Evolutionary conservation across 1,140 invertebrate species (phyloP).

Genomic region (Camponotus floridanus): DNA sequence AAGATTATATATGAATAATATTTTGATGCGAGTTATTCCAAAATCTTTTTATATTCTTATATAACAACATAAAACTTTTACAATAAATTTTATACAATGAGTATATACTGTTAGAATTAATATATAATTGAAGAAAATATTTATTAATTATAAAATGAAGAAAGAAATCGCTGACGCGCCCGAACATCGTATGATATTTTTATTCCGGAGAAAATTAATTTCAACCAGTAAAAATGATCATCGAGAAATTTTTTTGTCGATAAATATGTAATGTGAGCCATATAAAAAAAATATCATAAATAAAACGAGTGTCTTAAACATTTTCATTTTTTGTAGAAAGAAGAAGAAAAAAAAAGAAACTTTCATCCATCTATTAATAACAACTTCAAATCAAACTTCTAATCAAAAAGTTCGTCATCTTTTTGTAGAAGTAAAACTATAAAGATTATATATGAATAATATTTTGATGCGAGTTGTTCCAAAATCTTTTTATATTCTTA

Average conservation of each 20-base stretch:
- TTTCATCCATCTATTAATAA: neutral
- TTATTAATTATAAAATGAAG: slow-evolving; percentile 22
- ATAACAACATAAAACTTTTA: neutral
- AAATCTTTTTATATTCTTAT: neutral
- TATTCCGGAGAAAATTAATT: slow-evolving; percentile 13
- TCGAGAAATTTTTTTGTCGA: neutral
- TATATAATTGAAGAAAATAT: neutral
- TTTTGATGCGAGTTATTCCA: neutral
- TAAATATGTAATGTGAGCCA: neutral
- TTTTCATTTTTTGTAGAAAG: neutral
- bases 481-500: neutral
- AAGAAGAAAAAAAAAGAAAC: neutral
- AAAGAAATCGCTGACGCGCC: slow-evolving; percentile 65
- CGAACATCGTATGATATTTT: slow-evolving; percentile 23
- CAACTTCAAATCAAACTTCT: too few species aligned
- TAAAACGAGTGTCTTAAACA: neutral
- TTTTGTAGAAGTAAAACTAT: neutral
- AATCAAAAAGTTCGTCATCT: neutral
- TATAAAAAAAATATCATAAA: too few species aligned
- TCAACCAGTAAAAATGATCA: neutral
- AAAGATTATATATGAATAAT: too few species aligned
- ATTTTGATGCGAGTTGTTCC: neutral
- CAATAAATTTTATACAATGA: too few species aligned
- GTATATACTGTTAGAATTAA: neutral
- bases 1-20: too few species aligned